Conservation (phyloP, 2,113 vertebrate species). For the Oncorhynchus kisutch region DNA sequence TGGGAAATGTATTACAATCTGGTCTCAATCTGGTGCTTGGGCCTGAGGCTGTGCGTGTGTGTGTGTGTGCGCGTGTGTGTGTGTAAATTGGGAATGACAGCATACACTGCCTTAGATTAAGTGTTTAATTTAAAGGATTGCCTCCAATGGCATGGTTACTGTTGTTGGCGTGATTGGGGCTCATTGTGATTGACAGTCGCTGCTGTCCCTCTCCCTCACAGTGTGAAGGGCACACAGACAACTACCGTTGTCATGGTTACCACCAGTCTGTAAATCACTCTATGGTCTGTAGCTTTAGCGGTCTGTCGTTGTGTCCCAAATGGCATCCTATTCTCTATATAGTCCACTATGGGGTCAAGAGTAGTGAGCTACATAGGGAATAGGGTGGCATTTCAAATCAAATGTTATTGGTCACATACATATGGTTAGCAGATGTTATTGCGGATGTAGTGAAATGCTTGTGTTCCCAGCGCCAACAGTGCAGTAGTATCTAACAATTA, state of each 20-base stretch:
- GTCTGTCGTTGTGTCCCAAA: neutral
- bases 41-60: conserved; percentile 6
- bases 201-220: neutral
- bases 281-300: conserved; percentile 27
- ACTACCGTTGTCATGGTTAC: conserved; percentile 30
- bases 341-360: too few relatives aligned
- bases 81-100: neutral
- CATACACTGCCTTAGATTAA: conserved; percentile 16
- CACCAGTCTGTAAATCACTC: conserved; percentile 37
- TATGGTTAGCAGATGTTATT: too few relatives aligned
- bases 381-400: too few relatives aligned
- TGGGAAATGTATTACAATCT: neutral
- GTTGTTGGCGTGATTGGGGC: conserved; percentile 20
- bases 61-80: conserved; percentile 10
- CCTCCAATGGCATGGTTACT: neutral
- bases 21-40: neutral
- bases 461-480: too few relatives aligned
- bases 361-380: too few relatives aligned
- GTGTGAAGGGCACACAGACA: neutral
- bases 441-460: too few relatives aligned
- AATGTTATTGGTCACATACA: too few relatives aligned
- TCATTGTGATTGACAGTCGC: conserved; percentile 37
- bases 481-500: too few relatives aligned
- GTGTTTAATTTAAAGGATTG: conserved; percentile 24
- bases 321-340: too few relatives aligned